Percentiles rank a stretch among this genome's conserved stretches.
These are phyloP conservation scores for Apamea sordens DNA, from an alignment of 2,888 invertebrate genomes.

Conservation along the genomic window DNA sequence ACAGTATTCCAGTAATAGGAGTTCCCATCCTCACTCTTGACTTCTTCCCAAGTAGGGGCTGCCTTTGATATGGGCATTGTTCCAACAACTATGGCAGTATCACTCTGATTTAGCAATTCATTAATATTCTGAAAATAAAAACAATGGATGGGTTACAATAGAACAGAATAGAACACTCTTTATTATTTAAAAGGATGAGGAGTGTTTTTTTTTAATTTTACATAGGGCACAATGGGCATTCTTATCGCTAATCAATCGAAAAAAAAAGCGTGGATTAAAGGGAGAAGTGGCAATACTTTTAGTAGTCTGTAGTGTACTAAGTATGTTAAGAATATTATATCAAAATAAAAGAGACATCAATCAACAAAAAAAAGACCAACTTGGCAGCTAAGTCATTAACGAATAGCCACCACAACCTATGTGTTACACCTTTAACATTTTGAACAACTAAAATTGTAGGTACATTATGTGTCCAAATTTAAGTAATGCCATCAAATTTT, in stretches of 20 bases:
- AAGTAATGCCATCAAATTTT: not conserved
- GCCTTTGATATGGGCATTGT: constrained; percentile 65
- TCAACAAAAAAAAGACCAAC: not conserved
- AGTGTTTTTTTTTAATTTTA: no score
- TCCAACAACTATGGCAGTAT: constrained; percentile 69
- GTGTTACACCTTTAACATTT: not conserved
- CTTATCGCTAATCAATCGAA: not conserved
- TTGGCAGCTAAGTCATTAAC: not conserved
- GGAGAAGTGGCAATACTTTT: not conserved
- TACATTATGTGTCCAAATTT: not conserved
- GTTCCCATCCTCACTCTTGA: constrained; percentile 93
- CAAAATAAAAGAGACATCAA: not conserved
- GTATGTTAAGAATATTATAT: not conserved
- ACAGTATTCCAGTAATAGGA: constrained; percentile 96
- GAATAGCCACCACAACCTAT: no score
- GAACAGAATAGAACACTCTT: not conserved
- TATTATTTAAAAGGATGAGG: not conserved
- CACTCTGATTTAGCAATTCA: constrained; percentile 79
- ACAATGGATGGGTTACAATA: not conserved
- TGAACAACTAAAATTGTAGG: not conserved
- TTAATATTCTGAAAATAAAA: constrained; percentile 80
- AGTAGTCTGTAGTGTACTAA: not conserved
- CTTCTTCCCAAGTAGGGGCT: constrained; percentile 93
- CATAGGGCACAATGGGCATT: not conserved
- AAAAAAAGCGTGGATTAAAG: not conserved